Conservation (phyloP, 2,113 vertebrate species). For the Tretioscincus oriximinensis region DNA sequence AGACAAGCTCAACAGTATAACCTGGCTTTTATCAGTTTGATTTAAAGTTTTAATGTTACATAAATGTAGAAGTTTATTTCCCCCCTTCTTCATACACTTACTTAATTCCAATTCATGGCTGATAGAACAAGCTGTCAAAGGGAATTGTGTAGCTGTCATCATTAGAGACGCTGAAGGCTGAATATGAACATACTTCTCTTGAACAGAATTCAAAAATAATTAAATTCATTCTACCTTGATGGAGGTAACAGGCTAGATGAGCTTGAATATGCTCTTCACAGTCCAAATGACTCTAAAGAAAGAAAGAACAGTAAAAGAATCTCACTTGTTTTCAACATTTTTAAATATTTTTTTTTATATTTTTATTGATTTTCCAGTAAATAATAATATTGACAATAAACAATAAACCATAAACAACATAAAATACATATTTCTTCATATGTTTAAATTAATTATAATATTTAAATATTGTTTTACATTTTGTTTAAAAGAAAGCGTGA, state of each 20-base stretch:
- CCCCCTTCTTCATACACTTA: not conserved
- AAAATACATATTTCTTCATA: too few relatives aligned
- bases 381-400: too few relatives aligned
- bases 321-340: not conserved
- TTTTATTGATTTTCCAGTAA: too few relatives aligned
- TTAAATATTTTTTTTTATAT: too few relatives aligned
- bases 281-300: not conserved
- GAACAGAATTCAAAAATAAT: slow-evolving; percentile 14
- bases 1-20: slow-evolving; percentile 3
- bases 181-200: not conserved
- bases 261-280: not conserved
- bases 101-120: slow-evolving; percentile 18
- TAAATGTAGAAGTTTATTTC: slow-evolving; percentile 18
- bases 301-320: not conserved
- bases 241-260: slow-evolving; percentile 16
- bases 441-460: too few relatives aligned
- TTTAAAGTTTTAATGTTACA: slow-evolving; percentile 27
- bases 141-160: slow-evolving; percentile 17
- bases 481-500: not conserved
- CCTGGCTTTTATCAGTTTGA: slow-evolving; percentile 14
- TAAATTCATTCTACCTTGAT: slow-evolving; percentile 24
- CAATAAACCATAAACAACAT: too few relatives aligned
- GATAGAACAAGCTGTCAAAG: slow-evolving; percentile 23
- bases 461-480: slow-evolving; percentile 9
- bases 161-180: not conserved